A percentile compares a stretch with the other conserved stretches of the same genome.
phyloP scores from a whole-genome alignment of 2,113 vertebrate genomes.

The Neolamprologus falcicula region DNA sequence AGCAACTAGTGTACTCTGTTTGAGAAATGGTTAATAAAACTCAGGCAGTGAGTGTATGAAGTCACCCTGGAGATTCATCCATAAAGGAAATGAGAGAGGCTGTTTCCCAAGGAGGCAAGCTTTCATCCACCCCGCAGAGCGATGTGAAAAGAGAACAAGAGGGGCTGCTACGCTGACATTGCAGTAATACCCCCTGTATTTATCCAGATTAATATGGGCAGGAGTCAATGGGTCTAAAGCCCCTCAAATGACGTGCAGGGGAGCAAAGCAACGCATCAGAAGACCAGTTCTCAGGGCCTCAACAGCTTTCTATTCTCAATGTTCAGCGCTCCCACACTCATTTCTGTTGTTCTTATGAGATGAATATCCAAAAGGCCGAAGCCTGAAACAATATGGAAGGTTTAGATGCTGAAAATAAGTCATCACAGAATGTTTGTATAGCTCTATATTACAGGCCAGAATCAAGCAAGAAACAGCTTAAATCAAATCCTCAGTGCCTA shows the following conservation, averaged over 20 bases:
- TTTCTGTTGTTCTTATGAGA: slow-evolving; percentile 3
- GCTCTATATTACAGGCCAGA: not conserved
- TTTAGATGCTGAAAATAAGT: not conserved
- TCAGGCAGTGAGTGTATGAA: slow-evolving; percentile 25
- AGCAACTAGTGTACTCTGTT: not conserved
- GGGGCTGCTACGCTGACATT: slow-evolving; percentile 39
- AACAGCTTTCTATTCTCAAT: not conserved
- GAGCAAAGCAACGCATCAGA: not conserved
- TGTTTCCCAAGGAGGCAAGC: slow-evolving; percentile 33
- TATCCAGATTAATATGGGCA: slow-evolving; percentile 48
- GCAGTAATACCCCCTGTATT: slow-evolving; percentile 26
- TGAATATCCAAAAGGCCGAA: not conserved
- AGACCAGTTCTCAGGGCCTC: slow-evolving; percentile 11
- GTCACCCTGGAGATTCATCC: slow-evolving; percentile 38
- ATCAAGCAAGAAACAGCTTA: not conserved
- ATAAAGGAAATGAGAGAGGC: slow-evolving; percentile 34
- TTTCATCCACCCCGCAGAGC: slow-evolving; percentile 50
- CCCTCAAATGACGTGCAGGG: not conserved
- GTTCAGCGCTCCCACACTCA: slow-evolving; percentile 17
- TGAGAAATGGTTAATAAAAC: slow-evolving; percentile 35
- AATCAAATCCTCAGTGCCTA: not conserved
- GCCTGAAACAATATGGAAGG: not conserved
- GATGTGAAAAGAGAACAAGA: slow-evolving; percentile 45
- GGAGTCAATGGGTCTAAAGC: slow-evolving; percentile 45
- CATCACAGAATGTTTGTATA: slow-evolving; percentile 14